Base-by-base conservation (phyloP, 2,888 invertebrate genomes). In the Automeris io region DNA sequence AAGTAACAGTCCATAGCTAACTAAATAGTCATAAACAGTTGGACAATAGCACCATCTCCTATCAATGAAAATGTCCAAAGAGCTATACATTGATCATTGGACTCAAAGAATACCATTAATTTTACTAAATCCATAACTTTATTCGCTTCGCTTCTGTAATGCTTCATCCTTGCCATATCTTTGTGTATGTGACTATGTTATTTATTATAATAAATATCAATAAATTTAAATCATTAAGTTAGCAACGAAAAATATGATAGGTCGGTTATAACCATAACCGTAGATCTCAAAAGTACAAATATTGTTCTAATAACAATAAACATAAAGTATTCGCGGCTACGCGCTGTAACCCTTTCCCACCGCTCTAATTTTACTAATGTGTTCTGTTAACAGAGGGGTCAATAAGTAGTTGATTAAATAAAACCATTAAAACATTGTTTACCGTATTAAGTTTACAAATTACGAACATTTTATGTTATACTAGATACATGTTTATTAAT, bases 271-370 rank as follows among this genome's bases (percentile, higher is more conserved):
- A 76, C 74, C 63, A 78, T 81, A 76, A 85, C 68, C 78, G 71
- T 83, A 78, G 61, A 82, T 85, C 77, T 81, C 64, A 45, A 60
- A 61, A 60, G 72, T 75, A 83, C 81, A 83, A 85, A 86, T 85
- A 85, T 86, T 86, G 74, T 77, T 76, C 83, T 82, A 83, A 80
- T 83, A 82, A 85, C 82, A 82, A 86, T 86, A 82, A 83, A 78
- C 68, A 73, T 81, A 73, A 79, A 80, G 72, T 69, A 71, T 69
- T 63, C 62, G 65, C 65, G 54, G 63, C 53, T 54, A 49, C 49
- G 50, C 46, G 56, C 47, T 50, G 47, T 58, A 83, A 82, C 85
- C 85, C 81, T 82, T 86, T 85, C 86, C 83, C 86, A 86, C 80
- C 79, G 75, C 80, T 86, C 85, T 85, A 82, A 78, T 82, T 85